Evolutionary conservation across 2,888 invertebrate genomes (phyloP).

Genomic region (Yponomeuta evonymella): DNA sequence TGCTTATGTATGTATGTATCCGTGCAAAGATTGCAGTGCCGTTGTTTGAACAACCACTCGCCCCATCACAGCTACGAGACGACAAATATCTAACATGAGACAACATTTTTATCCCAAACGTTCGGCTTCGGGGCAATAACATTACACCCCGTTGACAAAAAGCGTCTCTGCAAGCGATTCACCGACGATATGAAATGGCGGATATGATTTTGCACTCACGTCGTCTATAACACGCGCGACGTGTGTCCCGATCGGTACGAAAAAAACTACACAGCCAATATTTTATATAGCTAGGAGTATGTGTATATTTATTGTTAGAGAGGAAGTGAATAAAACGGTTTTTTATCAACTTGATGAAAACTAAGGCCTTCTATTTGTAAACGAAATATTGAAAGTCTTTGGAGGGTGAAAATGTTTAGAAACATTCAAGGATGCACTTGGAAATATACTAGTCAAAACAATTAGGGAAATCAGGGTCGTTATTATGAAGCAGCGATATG

Average conservation of each 20-base stretch:
- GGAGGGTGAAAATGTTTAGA: neutral
- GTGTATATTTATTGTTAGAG: too few relatives aligned
- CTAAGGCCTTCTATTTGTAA: too few relatives aligned
- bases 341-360: too few relatives aligned
- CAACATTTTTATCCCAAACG: neutral
- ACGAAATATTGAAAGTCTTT: too few relatives aligned
- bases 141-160: neutral
- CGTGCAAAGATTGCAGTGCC: too few relatives aligned
- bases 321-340: too few relatives aligned
- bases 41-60: neutral
- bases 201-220: slow-evolving; percentile 2
- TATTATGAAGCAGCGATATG: too few relatives aligned
- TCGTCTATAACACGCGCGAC: neutral
- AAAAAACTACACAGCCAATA: neutral
- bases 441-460: too few relatives aligned
- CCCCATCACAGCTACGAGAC: neutral
- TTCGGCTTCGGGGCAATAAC: neutral
- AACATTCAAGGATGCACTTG: neutral
- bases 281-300: neutral
- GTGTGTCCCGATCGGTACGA: neutral
- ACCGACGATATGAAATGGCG: neutral
- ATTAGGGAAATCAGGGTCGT: neutral
- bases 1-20: too few relatives aligned
- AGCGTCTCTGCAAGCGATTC: neutral
- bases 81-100: neutral